Conservation (phyloP, 2,113 vertebrate genomes). For the Cinclus mexicanus region DNA sequence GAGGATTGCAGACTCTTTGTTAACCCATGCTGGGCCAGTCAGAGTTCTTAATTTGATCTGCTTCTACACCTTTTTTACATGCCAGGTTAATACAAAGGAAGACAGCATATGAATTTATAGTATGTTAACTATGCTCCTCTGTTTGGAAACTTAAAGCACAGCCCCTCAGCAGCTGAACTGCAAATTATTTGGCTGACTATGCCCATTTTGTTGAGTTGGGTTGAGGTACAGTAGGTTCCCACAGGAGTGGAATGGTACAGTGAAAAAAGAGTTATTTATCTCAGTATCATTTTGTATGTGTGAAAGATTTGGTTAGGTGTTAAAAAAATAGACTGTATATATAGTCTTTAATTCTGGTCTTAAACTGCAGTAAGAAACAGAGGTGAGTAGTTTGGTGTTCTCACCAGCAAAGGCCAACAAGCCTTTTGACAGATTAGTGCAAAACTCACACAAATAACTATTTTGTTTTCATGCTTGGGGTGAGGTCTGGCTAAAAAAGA, state of each 20-base stretch:
- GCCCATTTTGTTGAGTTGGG: background rate
- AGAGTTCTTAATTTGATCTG: background rate
- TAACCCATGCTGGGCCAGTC: accelerated
- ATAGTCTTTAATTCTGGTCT: background rate
- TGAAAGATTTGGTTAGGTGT: background rate
- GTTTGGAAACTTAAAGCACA: background rate
- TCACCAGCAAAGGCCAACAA: background rate
- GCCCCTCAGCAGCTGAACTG: background rate
- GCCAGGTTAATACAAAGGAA: background rate
- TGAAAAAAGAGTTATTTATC: background rate
- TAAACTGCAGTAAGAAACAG: background rate
- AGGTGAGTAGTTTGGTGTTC: background rate
- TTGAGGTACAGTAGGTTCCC: background rate
- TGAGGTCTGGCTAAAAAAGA: background rate
- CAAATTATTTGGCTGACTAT: background rate
- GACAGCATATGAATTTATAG: background rate
- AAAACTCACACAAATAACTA: background rate
- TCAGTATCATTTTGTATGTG: background rate
- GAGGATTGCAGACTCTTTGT: background rate
- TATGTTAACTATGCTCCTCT: background rate
- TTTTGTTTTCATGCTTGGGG: background rate
- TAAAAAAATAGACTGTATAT: background rate
- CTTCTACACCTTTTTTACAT: background rate
- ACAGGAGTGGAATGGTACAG: background rate
- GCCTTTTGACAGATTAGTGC: background rate